A percentile compares a stretch with the other conserved stretches of the same genome.
phyloP scores from a whole-genome alignment of 2,888 invertebrate genomes.

The Hirtodrosophila alboralis region DNA sequence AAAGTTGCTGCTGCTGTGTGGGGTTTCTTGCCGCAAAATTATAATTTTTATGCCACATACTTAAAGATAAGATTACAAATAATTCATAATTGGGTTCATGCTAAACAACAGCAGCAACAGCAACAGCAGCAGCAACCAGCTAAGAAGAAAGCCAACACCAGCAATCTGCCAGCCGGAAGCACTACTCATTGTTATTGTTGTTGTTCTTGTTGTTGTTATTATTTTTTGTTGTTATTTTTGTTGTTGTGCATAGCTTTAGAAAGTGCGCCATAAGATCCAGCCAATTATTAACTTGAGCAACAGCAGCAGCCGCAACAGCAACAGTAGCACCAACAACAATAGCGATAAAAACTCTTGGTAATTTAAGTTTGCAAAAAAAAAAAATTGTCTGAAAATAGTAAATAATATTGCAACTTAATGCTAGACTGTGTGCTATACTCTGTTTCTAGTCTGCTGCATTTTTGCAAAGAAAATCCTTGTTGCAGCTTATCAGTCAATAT shows the following conservation, averaged over 20 bases:
- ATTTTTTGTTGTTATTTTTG: constrained; percentile 9
- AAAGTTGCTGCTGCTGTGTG: constrained; percentile 35
- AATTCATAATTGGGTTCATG: constrained; percentile 59
- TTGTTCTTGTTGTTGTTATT: constrained; percentile 14
- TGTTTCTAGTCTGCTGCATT: no score
- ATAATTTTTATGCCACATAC: constrained; percentile 74
- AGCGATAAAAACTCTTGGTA: constrained; percentile 1
- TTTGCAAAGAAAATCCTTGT: no score
- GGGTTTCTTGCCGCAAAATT: constrained; percentile 70
- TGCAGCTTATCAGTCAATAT: no score
- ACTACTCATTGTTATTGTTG: constrained; percentile 33
- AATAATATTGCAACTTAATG: no score
- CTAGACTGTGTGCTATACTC: no score
- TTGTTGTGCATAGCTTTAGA: constrained; percentile 33
- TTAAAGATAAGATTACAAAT: constrained; percentile 75
- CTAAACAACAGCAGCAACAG: constrained; percentile 39
- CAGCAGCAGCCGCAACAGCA: constrained; percentile 12
- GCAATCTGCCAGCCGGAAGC: constrained; percentile 49
- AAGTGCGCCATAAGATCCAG: constrained; percentile 33
- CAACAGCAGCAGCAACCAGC: constrained; percentile 7
- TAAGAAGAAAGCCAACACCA: constrained; percentile 29
- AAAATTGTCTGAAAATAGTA: no score
- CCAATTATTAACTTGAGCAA: constrained; percentile 51
- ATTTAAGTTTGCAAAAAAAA: no score
- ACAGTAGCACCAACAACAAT: constrained; percentile 6